Evolutionary conservation across 2,888 invertebrate species (phyloP), one percentile per base, ranked within the genome.

Genomic region (Andrena camellia): DNA sequence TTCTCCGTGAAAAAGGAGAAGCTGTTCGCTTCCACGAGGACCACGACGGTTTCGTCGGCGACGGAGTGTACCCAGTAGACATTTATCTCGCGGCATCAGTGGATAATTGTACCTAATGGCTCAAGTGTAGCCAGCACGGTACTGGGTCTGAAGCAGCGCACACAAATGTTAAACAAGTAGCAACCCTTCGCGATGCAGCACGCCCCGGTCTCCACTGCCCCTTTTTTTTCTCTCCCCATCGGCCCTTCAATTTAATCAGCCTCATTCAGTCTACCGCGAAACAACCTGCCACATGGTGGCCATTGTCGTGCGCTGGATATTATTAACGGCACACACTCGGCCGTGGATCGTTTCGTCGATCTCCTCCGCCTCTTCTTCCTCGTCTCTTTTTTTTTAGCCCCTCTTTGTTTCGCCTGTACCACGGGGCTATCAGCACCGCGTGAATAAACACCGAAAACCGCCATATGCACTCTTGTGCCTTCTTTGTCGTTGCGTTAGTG

Each of bases 201-300:
- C 88, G 85, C 87, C 86, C 82, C 67, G 29, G 69, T 60, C 42
- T 42, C 42, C 13, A 57, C 63, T 48, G 66, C 26, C 70, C 76
- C 85, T 78, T 78, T 78, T 78, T 77, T 78, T 77, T 70, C 42
- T 57, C 80, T 3, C 23, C 29, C 33, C 62, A 67, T 70, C 73
- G 84, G 88, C 91, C 91, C 92, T 92, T 91, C 90, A 87, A 91
- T 91, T 91, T 92, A 92, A 92, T 92, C 92, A 92, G 92, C 89
- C 88, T 91, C 90, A 92, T 92, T 92, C 92, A 92, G 85, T 86
- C 79, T 79, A 90, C 91, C 91, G 88, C 91, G 90, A 91, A 92
- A 92, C 91, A 92, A 92, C 92, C 92, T 92, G 92, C 92, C 92
- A 92, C 91, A 92, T 92, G 92, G 91, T 88, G 89, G 89, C 89